Evolutionary conservation across 2,888 invertebrate genomes (phyloP).

Genomic region (Idaea straminata): DNA sequence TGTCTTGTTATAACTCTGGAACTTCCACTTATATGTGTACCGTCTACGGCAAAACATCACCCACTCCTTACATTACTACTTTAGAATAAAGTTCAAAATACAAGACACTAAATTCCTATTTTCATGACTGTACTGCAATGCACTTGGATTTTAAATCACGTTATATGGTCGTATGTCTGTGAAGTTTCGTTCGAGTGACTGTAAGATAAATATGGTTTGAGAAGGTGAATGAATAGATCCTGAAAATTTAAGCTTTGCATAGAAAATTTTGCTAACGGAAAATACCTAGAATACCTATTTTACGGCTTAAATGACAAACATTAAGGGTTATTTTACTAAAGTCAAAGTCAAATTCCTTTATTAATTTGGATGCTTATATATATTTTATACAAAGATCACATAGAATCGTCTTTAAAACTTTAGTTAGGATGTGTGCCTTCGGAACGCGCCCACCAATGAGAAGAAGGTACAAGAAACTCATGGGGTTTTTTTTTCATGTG

Average conservation of each 20-base stretch:
- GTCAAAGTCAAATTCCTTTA: no score
- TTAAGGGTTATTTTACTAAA: no score
- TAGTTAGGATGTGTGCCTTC: no score
- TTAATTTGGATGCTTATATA: no score
- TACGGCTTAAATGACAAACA: no score
- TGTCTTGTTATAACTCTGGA: constrained; percentile 62
- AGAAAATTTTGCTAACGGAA: neutral
- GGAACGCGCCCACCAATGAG: no score
- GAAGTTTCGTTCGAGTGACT: neutral
- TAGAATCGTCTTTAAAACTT: no score
- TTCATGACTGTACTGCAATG: neutral
- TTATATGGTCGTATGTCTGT: constrained; percentile 4
- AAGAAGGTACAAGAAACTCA: no score
- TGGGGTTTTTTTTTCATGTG: no score
- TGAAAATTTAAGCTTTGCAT: neutral
- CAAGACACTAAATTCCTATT: neutral
- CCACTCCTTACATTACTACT: constrained; percentile 14
- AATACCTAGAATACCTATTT: neutral
- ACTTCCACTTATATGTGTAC: constrained; percentile 23
- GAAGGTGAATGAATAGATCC: neutral
- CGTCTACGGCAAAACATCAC: neutral
- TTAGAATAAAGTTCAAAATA: constrained; percentile 22
- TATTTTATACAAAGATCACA: no score
- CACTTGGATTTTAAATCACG: neutral
- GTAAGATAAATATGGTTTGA: neutral